A percentile compares a stretch with the other conserved stretches of the same genome.
phyloP scores from a whole-genome alignment of 2,113 vertebrate species.

The Balaeniceps rex region DNA sequence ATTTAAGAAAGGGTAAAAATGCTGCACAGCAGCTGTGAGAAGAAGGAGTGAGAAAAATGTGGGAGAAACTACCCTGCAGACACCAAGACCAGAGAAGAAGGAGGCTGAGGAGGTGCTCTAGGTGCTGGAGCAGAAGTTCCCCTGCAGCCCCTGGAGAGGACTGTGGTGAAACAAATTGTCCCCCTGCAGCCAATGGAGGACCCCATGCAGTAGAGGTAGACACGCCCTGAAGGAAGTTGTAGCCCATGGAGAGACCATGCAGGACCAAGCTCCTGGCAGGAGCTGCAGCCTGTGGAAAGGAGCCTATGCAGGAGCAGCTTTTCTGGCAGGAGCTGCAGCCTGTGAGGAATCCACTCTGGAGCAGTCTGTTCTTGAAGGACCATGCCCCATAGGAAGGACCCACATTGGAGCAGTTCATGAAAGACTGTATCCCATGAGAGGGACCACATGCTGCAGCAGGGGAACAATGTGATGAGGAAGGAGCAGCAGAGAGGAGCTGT shows the following conservation, averaged over 20 bases:
- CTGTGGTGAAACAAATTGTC: background rate
- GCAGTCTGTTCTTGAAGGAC: background rate
- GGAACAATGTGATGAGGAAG: background rate
- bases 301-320: background rate
- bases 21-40: background rate
- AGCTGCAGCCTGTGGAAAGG: background rate
- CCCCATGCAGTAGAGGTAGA: no score
- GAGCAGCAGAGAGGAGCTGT: background rate
- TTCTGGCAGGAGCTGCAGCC: background rate
- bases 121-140: background rate
- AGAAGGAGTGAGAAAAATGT: background rate
- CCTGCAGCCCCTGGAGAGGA: background rate
- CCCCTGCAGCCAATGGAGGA: background rate
- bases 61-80: background rate
- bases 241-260: no score
- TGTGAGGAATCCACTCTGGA: background rate
- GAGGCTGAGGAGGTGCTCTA: background rate
- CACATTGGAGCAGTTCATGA: rapidly evolving
- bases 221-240: no score
- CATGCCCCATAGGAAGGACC: background rate
- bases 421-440: background rate
- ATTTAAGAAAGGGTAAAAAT: background rate
- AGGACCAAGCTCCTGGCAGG: background rate
- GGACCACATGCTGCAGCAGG: no score
- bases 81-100: no score